Base-by-base conservation (phyloP, 2,113 vertebrate genomes). In the Heloderma charlesbogerti region DNA sequence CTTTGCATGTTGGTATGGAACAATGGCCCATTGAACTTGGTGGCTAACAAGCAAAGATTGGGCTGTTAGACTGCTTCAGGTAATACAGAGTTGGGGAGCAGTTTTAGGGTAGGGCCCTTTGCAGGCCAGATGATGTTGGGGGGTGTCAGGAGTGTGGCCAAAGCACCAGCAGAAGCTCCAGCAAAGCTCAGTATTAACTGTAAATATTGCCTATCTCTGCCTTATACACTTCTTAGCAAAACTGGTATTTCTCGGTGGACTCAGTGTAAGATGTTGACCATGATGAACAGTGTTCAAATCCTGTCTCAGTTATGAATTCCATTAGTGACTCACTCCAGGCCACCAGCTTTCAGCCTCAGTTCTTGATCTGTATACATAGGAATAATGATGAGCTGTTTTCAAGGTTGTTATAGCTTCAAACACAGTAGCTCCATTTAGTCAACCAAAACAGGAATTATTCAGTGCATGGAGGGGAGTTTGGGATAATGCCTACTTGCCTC, bases 11-110 rank as follows among this genome's bases (percentile, higher is more conserved):
- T 48, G 63, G 20, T 1, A 15, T 31, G 60, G 63, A 84, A 84
- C 27, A 29, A 67, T 45, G 25, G 29, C 83, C 13, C 40, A 29
- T 16, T 84, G 63, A 31, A 67, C 27, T 29, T 22, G 34, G 66
- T 88, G 63, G 54, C 75, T 34, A 83, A 88, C 88, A 91, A 94
- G 93, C 93, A 93, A 93, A 82, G 67, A 90, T 91, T 96, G 93
- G 92, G 0, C 89, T 93, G 84, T 89, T 90, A 69, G 94, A 86
- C 87, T 15, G 2, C 3, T 3, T 90, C 71, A 80, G 85, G 60
- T 20, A 63, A 63, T 63, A 63, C 10, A 60, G 16, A 13, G 16
- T 9, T 13, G 7, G 57, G 57, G 57, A 60, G 15, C 12, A 63
- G 18, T 12, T 54, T 63, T 63, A 63, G 20, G 16, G 60, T 20